phyloP scores from a whole-genome alignment of 2,888 invertebrate species.

The Axea sp. region DNA sequence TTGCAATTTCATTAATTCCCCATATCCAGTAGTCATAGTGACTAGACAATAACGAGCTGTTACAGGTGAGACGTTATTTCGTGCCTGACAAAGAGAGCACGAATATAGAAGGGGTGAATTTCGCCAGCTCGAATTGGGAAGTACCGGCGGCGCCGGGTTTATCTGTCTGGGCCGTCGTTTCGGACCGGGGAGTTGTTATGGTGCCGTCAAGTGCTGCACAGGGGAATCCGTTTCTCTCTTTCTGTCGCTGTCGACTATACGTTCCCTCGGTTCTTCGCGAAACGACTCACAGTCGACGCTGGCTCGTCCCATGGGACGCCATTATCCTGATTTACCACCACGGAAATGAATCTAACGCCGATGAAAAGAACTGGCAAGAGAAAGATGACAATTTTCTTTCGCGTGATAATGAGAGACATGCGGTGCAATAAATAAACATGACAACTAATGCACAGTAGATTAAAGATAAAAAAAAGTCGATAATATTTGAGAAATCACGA shows the following conservation, averaged over 20 bases:
- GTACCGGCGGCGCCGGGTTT: constrained; percentile 71
- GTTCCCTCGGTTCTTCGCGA: constrained; percentile 58
- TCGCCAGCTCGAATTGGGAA: constrained; percentile 63
- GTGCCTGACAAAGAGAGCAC: constrained; percentile 46
- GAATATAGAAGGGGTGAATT: constrained; percentile 62
- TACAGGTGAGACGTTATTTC: constrained; percentile 58
- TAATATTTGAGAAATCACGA: constrained; percentile 18
- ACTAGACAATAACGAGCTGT: constrained; percentile 43
- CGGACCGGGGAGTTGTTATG: constrained; percentile 65
- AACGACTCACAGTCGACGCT: constrained; percentile 69
- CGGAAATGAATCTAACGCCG: constrained; percentile 64
- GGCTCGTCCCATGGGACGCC: constrained; percentile 70
- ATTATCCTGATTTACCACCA: constrained; percentile 76
- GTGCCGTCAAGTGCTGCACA: constrained; percentile 56
- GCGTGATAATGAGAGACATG: not conserved
- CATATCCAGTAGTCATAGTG: constrained; percentile 22
- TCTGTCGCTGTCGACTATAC: constrained; percentile 8
- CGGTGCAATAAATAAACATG: constrained; percentile 18
- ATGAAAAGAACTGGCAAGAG: constrained; percentile 44
- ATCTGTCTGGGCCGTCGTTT: constrained; percentile 71
- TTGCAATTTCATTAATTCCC: constrained; percentile 42
- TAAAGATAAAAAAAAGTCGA: constrained; percentile 16
- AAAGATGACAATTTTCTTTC: constrained; percentile 36
- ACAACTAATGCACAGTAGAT: not conserved
- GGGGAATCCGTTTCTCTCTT: constrained; percentile 24